Base-by-base conservation (phyloP, 2,797 vertebrate genomes). In the Setipinna tenuifilis region DNA sequence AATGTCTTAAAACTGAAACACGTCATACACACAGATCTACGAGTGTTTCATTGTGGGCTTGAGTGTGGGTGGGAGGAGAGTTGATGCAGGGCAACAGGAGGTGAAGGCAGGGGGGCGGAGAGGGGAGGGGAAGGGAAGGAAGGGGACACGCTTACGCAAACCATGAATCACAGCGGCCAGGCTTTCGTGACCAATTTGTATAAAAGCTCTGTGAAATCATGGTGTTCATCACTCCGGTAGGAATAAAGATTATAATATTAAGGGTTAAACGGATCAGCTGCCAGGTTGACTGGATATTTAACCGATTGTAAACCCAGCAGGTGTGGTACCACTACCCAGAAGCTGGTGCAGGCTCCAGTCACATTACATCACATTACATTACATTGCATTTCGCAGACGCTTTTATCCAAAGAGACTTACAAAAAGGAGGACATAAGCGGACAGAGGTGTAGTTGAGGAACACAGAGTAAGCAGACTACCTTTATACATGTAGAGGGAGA, bases 141-240 rank as follows among this genome's bases (percentile, higher is more conserved):
- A 54, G 9, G 50, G 50, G 50, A 54, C 2, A 54, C 7, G 50
- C 31, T 44, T 78, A 41, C 6, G 71, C 71, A 78, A 78, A 44
- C 31, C 71, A 78, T 78, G 35, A 78, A 44, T 35, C 71, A 78
- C 71, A 41, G 35, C 35, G 17, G 31, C 17, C 71, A 21, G 71
- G 17, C 44, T 78, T 78, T 44, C 17, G 71, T 87, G 59, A 54
- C 82, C 84, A 28, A 86, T 89, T 86, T 85, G 84, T 85, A 86
- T 54, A 5, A 85, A 58, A 4, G 85, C 82, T 87, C 71, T 23
- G 80, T 86, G 9, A 88, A 85, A 84, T 68, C 17, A 14, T 88
- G 41, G 82, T 28, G 80, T 86, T 81, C 78, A 62, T 84, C 83
- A 61, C 35, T 78, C 6, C 21, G 61, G 9, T 54, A 75, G 21